Conservation (phyloP, 2,113 vertebrate species). For the Lophura nycthemera region DNA sequence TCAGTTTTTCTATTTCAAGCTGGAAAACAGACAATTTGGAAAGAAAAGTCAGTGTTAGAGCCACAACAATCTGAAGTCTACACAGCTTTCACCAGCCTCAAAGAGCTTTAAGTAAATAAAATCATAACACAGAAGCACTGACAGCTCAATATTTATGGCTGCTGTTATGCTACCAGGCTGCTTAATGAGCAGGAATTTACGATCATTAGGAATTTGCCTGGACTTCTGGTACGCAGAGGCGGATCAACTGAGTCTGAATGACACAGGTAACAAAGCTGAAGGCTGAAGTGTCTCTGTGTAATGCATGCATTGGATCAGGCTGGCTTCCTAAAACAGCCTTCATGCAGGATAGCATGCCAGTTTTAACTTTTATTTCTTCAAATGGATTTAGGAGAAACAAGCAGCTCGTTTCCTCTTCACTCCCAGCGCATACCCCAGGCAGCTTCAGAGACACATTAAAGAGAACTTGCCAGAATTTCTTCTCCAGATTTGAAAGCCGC, state of each 20-base stretch:
- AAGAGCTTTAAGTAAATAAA: not conserved
- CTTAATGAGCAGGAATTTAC: not conserved
- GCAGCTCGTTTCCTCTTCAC: not conserved
- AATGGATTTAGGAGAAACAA: not conserved
- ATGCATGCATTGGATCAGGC: not conserved
- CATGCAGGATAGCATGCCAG: not conserved
- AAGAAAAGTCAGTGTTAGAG: not conserved
- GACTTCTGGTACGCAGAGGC: not conserved
- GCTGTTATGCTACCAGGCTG: not conserved
- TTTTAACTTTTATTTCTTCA: not conserved
- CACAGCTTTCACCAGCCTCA: not conserved
- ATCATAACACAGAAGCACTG: not conserved
- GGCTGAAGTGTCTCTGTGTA: not conserved
- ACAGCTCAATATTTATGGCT: not conserved
- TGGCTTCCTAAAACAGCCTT: not conserved
- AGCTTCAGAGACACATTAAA: not conserved
- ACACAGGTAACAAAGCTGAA: not conserved
- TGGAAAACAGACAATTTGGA: slow-evolving; percentile 65
- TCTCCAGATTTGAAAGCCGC: not conserved
- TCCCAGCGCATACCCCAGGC: not conserved
- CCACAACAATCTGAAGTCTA: not conserved
- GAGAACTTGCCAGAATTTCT: not conserved
- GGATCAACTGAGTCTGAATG: not conserved
- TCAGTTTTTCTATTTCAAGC: slow-evolving; percentile 94
- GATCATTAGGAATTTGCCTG: not conserved